phyloP scores from a whole-genome alignment of 2,113 vertebrate genomes.

The Rhombomys opimus region DNA sequence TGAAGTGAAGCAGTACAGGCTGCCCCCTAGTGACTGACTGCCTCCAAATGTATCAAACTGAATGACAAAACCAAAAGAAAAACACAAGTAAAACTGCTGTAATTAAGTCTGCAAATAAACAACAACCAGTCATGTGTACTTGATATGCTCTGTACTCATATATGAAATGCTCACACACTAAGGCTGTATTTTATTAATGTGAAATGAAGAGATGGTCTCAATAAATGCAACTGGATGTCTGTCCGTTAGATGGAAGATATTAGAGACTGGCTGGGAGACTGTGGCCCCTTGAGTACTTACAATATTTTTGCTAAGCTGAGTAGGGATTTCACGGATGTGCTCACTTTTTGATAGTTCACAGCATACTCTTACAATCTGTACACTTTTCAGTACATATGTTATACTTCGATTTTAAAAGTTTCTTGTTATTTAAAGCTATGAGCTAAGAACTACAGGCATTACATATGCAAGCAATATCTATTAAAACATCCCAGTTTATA shows the following conservation, averaged over 20 bases:
- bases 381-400: constrained; percentile 19
- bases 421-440: constrained; percentile 20
- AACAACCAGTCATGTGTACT: neutral
- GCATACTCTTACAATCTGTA: neutral
- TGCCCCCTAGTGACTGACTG: constrained; percentile 80
- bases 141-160: neutral
- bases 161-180: neutral
- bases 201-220: neutral
- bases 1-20: constrained; percentile 72
- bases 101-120: constrained; percentile 8
- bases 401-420: constrained; percentile 6
- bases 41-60: constrained; percentile 27
- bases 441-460: constrained; percentile 21
- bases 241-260: neutral
- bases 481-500: constrained; percentile 13
- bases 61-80: neutral
- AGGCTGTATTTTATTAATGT: constrained; percentile 40
- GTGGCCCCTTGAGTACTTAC: neutral
- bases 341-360: constrained; percentile 39
- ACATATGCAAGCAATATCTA: neutral
- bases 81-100: neutral
- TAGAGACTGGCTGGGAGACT: neutral
- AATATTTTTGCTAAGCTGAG: constrained; percentile 19
- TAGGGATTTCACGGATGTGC: constrained; percentile 20
- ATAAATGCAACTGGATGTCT: constrained; percentile 17